These are phyloP conservation scores for Drosophila paucipuncta DNA, from an alignment of 2,888 invertebrate species.

Conservation along the genomic window DNA sequence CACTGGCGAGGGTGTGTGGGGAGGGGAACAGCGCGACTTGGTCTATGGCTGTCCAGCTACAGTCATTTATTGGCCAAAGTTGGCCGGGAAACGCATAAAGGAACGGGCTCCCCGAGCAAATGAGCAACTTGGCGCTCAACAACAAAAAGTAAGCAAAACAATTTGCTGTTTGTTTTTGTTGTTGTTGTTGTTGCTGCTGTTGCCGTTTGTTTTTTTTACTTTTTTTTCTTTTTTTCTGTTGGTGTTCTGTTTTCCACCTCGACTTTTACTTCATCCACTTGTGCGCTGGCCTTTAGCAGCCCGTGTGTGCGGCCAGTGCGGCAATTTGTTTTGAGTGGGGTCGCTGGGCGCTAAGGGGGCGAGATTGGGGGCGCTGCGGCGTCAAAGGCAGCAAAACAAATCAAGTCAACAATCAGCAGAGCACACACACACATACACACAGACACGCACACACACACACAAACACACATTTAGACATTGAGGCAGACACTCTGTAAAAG, in stretches of 20 bases:
- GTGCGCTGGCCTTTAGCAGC: not conserved
- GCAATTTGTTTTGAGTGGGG: constrained; percentile 81
- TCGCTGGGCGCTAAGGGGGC: constrained; percentile 32
- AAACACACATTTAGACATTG: constrained; percentile 55
- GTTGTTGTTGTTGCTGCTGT: not conserved
- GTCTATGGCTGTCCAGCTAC: constrained; percentile 32
- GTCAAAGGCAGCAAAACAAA: constrained; percentile 78
- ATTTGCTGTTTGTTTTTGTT: constrained; percentile 65
- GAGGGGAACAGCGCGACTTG: constrained; percentile 28
- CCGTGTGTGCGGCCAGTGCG: constrained; percentile 53
- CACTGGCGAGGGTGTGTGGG: not conserved
- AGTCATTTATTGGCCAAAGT: constrained; percentile 79
- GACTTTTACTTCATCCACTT: constrained; percentile 20
- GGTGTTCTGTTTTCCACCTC: constrained; percentile 10
- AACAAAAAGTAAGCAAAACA: constrained; percentile 78
- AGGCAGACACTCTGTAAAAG: constrained; percentile 78
- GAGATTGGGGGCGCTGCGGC: constrained; percentile 34
- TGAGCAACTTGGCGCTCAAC: constrained; percentile 75
- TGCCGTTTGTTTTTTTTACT: not conserved
- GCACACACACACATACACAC: constrained; percentile 56
- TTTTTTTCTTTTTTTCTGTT: constrained; percentile 5
- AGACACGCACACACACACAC: constrained; percentile 10
- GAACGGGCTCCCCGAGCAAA: constrained; percentile 58
- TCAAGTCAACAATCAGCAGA: constrained; percentile 82
- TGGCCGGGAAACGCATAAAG: constrained; percentile 59